Base-by-base conservation (phyloP, 2,113 vertebrate species). In the Peromyscus leucopus region DNA sequence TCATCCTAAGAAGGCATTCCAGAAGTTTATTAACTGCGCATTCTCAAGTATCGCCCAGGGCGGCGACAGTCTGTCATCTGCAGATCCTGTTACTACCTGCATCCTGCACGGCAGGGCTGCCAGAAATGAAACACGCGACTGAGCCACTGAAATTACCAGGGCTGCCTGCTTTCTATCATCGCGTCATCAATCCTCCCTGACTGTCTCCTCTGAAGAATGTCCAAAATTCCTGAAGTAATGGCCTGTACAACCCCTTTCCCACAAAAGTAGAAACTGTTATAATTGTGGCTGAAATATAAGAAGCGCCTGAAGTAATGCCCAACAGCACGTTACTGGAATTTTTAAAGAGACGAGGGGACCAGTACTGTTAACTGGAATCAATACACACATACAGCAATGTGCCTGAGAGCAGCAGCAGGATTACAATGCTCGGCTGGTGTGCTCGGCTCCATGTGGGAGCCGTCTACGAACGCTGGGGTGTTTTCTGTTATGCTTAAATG, bases 71-170 rank as follows among this genome's bases (percentile, higher is more conserved):
- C 96, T 97, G 95, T 97, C 98, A 98, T 97, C 61, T 96, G 91
- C 42, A 92, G 97, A 96, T 98, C 97, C 21, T 98, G 98, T 98
- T 98, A 90, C 87, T 97, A 95, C 98, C 96, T 99, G 98, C 57
- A 95, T 97, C 97, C 86, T 51, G 51, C 97, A 86, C 48, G 96
- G 59, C 88, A 93, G 69, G 98, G 95, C 96, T 91, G 92, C 96
- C 71, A 97, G 82, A 96, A 98, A 97, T 93, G 97, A 98, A 96
- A 65, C 84, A 91, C 31, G 31, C 0, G 31, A 97, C 95, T 95
- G 95, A 98, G 93, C 76, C 89, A 55, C 94, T 96, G 95, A 96
- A 96, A 92, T 71, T 96, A 96, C 69, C 69, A 97, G 94, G 95
- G 48, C 33, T 92, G 83, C 31, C 67, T 97, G 94, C 82, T 97